Base-by-base conservation (phyloP, 2,888 invertebrate species). In the Cyrtodaria siliqua region DNA sequence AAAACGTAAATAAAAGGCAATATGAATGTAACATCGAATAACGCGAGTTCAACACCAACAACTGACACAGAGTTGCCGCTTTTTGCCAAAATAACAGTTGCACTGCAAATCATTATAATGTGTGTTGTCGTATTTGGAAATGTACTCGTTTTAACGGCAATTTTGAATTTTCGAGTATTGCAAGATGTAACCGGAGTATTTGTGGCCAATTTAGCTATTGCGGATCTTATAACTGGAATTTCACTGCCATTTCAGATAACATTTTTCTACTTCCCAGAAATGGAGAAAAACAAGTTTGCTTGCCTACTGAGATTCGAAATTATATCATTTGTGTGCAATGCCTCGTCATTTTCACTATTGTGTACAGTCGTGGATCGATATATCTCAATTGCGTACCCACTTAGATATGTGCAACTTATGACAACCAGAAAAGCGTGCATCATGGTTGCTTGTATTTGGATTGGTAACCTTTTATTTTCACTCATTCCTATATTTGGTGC, bases 361-460 rank as follows among this genome's bases (percentile, higher is more conserved):
- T 82, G 83, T 24, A 84, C 84, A 0, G 79, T 84, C 2, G 18
- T 83, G 0, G 87, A 87, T 60, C 57, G 83, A 2, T 85, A 66
- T 44, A 61, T 87, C 16, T 84, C 86, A n/a, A 84, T 88, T 20
- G 49, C 62, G 23, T 69, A 74, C 52, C 80, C 82, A 2, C 64
- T 83, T 14, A 56, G 55, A 38, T 86, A 85, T 59, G 60, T 61
- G 1, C 44, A 44, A 20, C 68, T 82, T 16, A 93, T 80, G 95
- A 95, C 79, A 12, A 67, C 67, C 49, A 74, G 60, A 42, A 55
- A 59, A 16, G 78, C 79, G 2, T 76, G 82, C 24, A 24, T 57
- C n/a, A 50, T 83, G 14, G 76, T 86, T 0, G 42, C 52, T 12
- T 23, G 70, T 0, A 71, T 79, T 18, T 86, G 86, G 86, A 40